A percentile compares a stretch with the other conserved stretches of the same genome.
Evolutionary conservation across 1,140 invertebrate species (phyloP).

Genomic region (Hycleus cichorii): DNA sequence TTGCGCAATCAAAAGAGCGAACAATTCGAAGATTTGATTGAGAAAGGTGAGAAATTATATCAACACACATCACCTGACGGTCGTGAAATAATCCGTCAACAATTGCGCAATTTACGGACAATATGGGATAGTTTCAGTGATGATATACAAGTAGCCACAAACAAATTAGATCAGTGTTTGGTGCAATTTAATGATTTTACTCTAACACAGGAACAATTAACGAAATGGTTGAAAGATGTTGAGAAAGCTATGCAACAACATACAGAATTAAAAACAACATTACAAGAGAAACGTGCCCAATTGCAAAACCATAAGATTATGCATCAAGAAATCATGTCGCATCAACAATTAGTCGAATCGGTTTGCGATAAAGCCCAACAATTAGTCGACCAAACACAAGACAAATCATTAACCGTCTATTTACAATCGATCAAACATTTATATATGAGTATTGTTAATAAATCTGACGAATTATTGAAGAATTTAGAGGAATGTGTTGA

Average conservation of each 20-base stretch:
- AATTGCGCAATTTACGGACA: slow-evolving; percentile 72
- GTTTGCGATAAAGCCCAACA: slow-evolving; percentile 89
- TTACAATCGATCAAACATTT: slow-evolving; percentile 82
- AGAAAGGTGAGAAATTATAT: slow-evolving; percentile 87
- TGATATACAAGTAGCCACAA: slow-evolving; percentile 65
- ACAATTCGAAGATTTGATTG: slow-evolving; percentile 79
- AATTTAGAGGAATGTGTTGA: slow-evolving; percentile 80
- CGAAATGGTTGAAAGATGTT: slow-evolving; percentile 86
- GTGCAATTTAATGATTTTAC: slow-evolving; percentile 85
- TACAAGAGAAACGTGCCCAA: slow-evolving; percentile 91
- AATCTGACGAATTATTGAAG: slow-evolving; percentile 77
- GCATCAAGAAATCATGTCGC: slow-evolving; percentile 91
- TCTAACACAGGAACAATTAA: slow-evolving; percentile 80
- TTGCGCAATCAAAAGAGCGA: slow-evolving; percentile 70
- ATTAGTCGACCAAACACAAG: slow-evolving; percentile 82
- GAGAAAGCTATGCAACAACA: slow-evolving; percentile 87
- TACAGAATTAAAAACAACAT: slow-evolving; percentile 79
- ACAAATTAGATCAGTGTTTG: slow-evolving; percentile 81
- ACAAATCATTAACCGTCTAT: slow-evolving; percentile 77
- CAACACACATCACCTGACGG: slow-evolving; percentile 89
- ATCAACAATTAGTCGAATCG: slow-evolving; percentile 80
- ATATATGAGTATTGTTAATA: slow-evolving; percentile 80
- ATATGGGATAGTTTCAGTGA: slow-evolving; percentile 85
- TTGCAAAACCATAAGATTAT: slow-evolving; percentile 90
- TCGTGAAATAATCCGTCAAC: slow-evolving; percentile 82